phyloP scores from a whole-genome alignment of 1,140 invertebrate genomes.

The Trypoxylus dichotomus region DNA sequence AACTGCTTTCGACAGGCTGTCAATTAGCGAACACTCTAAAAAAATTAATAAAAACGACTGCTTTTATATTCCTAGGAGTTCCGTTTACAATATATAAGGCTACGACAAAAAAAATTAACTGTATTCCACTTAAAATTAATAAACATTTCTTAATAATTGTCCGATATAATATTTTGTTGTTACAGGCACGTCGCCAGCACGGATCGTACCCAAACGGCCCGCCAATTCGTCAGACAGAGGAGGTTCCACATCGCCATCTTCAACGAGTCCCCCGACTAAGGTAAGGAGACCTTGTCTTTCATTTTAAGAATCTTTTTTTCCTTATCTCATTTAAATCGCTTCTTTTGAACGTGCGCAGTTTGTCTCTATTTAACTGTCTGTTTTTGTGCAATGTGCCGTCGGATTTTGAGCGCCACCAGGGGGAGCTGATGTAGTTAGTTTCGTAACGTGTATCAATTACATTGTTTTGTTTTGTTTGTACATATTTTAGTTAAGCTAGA shows the following conservation, averaged over 20 bases:
- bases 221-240: slow-evolving; percentile 55
- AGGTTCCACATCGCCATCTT: slow-evolving; percentile 55
- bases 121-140: neutral
- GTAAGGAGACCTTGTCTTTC: slow-evolving; percentile 49
- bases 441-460: too few relatives aligned
- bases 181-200: slow-evolving; percentile 58
- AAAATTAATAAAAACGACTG: too few relatives aligned
- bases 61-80: too few relatives aligned
- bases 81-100: too few relatives aligned
- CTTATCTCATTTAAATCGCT: neutral
- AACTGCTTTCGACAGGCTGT: neutral
- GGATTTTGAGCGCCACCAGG: neutral
- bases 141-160: too few relatives aligned
- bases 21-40: neutral
- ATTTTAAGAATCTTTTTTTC: neutral
- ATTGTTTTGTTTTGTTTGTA: neutral
- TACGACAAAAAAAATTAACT: neutral
- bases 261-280: slow-evolving; percentile 58
- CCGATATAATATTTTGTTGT: too few relatives aligned
- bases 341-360: slow-evolving; percentile 7
- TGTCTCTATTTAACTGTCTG: slow-evolving; percentile 35
- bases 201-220: slow-evolving; percentile 57
- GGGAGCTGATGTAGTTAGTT: neutral
- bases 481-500: neutral
- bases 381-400: slow-evolving; percentile 47